Base-by-base conservation (phyloP, 2,113 vertebrate species). In the Romanogobio albipinnatus region DNA sequence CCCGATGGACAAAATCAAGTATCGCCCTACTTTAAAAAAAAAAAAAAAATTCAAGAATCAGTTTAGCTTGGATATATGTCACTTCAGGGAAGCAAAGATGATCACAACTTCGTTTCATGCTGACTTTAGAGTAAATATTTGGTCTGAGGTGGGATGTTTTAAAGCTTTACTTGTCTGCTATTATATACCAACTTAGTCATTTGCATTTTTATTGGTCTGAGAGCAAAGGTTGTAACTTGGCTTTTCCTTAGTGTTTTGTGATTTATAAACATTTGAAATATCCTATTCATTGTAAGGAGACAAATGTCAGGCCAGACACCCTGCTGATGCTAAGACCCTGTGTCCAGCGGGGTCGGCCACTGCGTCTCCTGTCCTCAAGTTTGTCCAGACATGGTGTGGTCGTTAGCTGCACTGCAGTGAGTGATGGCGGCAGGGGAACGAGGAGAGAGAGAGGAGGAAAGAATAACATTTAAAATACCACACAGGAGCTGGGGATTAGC, bases 401-500 rank as follows among this genome's bases (percentile, higher is more conserved):
- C 62, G 53, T 84, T 81, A 58, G 71, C 62, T 82, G 36, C 82
- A 82, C 78, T 86, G 79, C 59, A 13, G 70, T 89, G 90, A 86
- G 82, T 89, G 87, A 90, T 86, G 81, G 84, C 36, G 59, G 82
- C 85, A 86, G 79, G 56, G 24, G 73, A 82, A 84, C 61, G 78
- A 82, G 79, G 59, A 73, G 58, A 62, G 75, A 43, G 74, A 75
- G 77, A 87, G 82, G 59, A 73, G 76, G 53, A 83, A 76, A 62
- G 64, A 90, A 80, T 56, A 84, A 58, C 76, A 66, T 78, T 87
- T 87, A 88, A 82, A 86, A 73, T 89, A 68, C 85, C 76, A 73
- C 71, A 84, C 75, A 79, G 29, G 82, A 86, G 80, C 76, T 8
- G 64, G 59, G 70, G 78, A 85, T 84, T 86, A 82, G 70, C 61